Base-by-base conservation (phyloP, 2,113 vertebrate genomes). In the Gavialis gangeticus region DNA sequence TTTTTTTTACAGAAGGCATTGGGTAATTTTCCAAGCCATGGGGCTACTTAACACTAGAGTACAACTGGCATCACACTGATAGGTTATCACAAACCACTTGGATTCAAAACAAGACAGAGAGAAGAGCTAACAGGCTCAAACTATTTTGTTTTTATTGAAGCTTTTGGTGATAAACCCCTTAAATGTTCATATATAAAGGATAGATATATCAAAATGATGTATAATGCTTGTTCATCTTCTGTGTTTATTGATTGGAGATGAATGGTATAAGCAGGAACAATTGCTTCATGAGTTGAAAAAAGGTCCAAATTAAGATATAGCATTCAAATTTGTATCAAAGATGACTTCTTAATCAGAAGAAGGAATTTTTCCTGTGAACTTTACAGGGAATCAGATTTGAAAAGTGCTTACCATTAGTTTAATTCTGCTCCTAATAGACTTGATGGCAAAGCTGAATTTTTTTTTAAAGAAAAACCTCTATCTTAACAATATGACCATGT, bases 1-100 rank as follows among this genome's bases (percentile, higher is more conserved):
- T 71, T 71, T 79, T 84, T 85, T 97, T 97, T 95, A 92, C 84
- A 95, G 89, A 97, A 96, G 79, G 91, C 10, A 96, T 95, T 94
- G 95, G 94, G 96, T 97, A 93, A 94, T 94, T 97, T 96, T 97
- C 82, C 89, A 97, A 93, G 67, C 88, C 95, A 95, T 92, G 77
- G 67, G 85, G 84, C 94, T 96, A 82, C 77, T 96, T 93, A 88
- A 85, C 82, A 79, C 57, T 90, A 82, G 73, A 91, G 46, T 84
- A 87, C 22, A 92, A 87, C 46, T 94, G 71, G 37, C 90, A 87
- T 94, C 80, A 71, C 95, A 66, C 67, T 97, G 95, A 92, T 95
- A 96, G 82, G 73, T 95, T 94, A 79, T 96, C 75, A 93, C 56
- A 86, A 95, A n/a, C 84, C 64, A 91, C 89, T 57, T 94, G 71